Evolutionary conservation across 37 sponge, comb jelly and placozoan species (phyloP).

Genomic region (Hexactinellida sp.): DNA sequence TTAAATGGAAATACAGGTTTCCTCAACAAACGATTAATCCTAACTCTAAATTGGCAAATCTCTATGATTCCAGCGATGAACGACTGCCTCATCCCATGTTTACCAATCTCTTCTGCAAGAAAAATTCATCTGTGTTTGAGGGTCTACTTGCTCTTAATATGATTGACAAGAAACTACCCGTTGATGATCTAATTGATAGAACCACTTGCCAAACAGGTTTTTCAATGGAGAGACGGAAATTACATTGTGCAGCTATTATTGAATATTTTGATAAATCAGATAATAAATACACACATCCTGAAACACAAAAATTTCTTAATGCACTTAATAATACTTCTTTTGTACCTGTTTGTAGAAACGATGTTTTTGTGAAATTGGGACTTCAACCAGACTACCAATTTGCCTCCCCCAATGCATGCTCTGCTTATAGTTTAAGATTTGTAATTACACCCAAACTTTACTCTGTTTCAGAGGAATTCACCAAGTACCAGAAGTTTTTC

Average conservation of each 20-base stretch:
- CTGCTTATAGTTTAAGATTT: background rate
- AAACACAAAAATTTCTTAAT: too few relatives aligned
- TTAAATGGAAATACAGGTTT: background rate
- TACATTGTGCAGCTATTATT: background rate
- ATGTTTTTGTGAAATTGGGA: background rate
- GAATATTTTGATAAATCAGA: background rate
- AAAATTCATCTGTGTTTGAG: background rate
- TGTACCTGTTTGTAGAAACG: background rate
- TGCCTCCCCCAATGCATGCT: background rate
- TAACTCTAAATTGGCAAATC: background rate
- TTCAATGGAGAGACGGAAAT: background rate
- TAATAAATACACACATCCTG: too few relatives aligned
- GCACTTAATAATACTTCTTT: background rate
- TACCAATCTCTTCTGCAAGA: background rate
- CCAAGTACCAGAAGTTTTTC: background rate
- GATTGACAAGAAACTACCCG: background rate
- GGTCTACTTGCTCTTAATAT: background rate
- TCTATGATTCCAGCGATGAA: background rate
- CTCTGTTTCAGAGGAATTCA: background rate
- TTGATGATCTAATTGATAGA: background rate
- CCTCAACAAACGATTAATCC: background rate
- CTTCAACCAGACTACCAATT: background rate
- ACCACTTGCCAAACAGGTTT: background rate
- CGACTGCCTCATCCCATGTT: background rate
- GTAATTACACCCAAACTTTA: background rate